A percentile compares a stretch with the other conserved stretches of the same genome.
Conservation (phyloP, 2,888 invertebrate genomes). For the Drosophila infuscata region DNA sequence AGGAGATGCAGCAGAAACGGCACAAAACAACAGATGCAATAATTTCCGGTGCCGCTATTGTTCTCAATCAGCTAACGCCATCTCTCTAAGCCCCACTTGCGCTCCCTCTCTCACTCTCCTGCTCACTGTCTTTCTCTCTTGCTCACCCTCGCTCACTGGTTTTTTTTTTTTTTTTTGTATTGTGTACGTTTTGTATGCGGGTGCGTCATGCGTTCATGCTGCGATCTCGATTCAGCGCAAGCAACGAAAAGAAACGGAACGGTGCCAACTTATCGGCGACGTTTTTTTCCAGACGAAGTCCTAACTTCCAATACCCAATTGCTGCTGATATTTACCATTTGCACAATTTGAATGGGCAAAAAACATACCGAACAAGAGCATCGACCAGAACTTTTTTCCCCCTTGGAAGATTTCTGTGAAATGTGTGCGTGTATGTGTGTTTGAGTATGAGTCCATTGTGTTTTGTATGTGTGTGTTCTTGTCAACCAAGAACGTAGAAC, state of each 20-base stretch:
- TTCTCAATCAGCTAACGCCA: constrained; percentile 77
- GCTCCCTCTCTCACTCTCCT: constrained; percentile 1
- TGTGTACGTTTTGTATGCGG: constrained; percentile 29
- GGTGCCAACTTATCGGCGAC: constrained; percentile 35
- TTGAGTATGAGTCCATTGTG: constrained; percentile 7
- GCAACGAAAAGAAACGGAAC: constrained; percentile 30
- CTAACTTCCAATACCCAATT: constrained; percentile 44
- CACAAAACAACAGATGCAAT: constrained; percentile 75
- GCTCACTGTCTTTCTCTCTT: not conserved
- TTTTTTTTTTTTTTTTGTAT: not conserved
- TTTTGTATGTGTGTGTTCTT: constrained; percentile 8
- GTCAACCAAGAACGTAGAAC: constrained; percentile 12
- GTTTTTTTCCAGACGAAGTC: constrained; percentile 36
- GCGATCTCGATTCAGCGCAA: constrained; percentile 27
- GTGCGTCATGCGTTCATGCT: constrained; percentile 38
- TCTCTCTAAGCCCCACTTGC: constrained; percentile 45
- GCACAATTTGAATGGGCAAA: constrained; percentile 36
- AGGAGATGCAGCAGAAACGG: constrained; percentile 31
- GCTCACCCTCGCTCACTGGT: constrained; percentile 1
- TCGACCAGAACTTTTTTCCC: constrained; percentile 22
- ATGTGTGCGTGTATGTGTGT: constrained; percentile 11
- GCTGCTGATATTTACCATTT: constrained; percentile 45
- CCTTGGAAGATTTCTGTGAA: constrained; percentile 30
- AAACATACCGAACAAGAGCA: constrained; percentile 8
- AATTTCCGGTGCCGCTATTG: constrained; percentile 74